phyloP scores from a whole-genome alignment of 2,113 vertebrate species.

The Otus sunia region DNA sequence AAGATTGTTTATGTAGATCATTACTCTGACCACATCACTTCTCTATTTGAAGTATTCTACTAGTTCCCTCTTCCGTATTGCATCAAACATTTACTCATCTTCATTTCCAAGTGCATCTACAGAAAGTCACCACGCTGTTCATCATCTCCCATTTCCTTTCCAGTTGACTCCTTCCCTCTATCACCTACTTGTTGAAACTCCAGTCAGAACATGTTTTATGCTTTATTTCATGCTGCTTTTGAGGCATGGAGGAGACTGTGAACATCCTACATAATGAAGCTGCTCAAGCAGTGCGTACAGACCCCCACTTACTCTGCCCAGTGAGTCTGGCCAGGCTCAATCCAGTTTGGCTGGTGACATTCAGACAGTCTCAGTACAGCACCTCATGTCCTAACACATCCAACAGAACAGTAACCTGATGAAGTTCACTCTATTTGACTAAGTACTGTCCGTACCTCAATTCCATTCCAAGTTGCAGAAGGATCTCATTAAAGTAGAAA shows the following conservation, averaged over 20 bases:
- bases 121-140: background rate
- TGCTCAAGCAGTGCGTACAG: background rate
- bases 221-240: background rate
- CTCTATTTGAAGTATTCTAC: background rate
- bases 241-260: background rate
- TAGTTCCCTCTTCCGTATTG: background rate
- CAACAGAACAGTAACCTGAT: background rate
- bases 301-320: background rate
- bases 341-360: background rate
- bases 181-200: background rate
- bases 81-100: background rate
- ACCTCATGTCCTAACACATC: background rate
- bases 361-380: background rate
- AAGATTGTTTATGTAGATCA: background rate
- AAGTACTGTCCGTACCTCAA: background rate
- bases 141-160: background rate
- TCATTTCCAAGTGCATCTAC: background rate
- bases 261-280: background rate
- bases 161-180: background rate
- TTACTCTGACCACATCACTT: background rate
- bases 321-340: background rate
- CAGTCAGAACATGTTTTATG: background rate
- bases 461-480: background rate
- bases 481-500: background rate
- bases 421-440: background rate